Conservation (phyloP, 1,140 invertebrate genomes). For the Zaprionus gabonicus region DNA sequence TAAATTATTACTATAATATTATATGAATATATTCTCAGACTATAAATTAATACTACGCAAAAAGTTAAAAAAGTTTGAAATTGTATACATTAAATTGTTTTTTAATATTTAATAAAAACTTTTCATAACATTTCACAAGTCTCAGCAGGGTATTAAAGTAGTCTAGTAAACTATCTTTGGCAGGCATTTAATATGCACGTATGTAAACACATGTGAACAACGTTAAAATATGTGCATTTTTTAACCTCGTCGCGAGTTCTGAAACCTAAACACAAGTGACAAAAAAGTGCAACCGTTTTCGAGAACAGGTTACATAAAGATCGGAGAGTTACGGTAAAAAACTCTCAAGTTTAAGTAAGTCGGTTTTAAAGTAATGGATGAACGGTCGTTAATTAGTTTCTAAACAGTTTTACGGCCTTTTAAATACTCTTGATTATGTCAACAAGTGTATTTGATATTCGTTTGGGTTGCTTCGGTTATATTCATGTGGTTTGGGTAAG, state of each 20-base stretch:
- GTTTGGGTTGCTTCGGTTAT: not conserved
- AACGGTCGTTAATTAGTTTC: not conserved
- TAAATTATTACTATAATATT: no score
- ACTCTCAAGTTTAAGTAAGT: not conserved
- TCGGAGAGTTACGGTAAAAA: not conserved
- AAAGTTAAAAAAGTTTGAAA: no score
- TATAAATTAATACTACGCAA: no score
- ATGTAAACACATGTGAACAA: not conserved
- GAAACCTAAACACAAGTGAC: not conserved
- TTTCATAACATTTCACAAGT: not conserved
- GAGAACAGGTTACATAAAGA: not conserved
- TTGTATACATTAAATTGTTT: no score
- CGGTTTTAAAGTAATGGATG: not conserved
- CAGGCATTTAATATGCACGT: not conserved
- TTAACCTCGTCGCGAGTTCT: not conserved
- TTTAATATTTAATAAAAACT: no score
- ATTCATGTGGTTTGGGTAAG: constrained; percentile 4
- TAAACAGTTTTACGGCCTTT: not conserved
- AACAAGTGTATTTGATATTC: not conserved
- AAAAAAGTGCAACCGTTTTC: not conserved
- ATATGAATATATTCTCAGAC: no score
- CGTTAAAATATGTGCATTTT: constrained; percentile 1
- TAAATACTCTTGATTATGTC: not conserved
- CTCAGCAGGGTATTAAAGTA: not conserved
- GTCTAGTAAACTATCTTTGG: not conserved